Evolutionary conservation across 2,113 vertebrate species (phyloP), one percentile per base, ranked within the genome.

Genomic region (Mesembrinibis cayennensis): DNA sequence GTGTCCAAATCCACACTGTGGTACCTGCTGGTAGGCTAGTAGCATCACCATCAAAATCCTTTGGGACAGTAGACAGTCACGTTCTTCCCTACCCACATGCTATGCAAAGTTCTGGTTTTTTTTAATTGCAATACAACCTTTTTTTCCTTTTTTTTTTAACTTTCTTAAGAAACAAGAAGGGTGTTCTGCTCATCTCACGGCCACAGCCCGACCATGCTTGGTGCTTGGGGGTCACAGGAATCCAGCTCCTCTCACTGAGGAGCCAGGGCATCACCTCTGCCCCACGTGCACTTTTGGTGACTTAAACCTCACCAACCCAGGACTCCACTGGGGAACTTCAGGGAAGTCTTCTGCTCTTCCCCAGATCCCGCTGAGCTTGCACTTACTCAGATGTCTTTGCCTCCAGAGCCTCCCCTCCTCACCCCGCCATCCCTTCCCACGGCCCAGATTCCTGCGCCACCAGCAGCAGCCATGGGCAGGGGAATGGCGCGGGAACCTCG

Each of bases 201-300:
- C 23, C 50, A 61, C 21, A 83, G 36, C 17, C 27, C 2, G 2
- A 21, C 4, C 0, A 3, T 7, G 3, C 1, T 1, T 12, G 10
- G 34, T 4, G 2, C 56, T 16, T 53, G 34, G 30, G 42, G n/a
- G 8, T 36, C 52, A 82, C 20, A 78, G 29, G 36, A 67, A 49
- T 2, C n/a, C n/a, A n/a, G n/a, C n/a, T n/a, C n/a, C 30, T 76
- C 34, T 47, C 2, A 1, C 25, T 0, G 0, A 73, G n/a, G 26
- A 78, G 16, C 42, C 5, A 2, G 32, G 44, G 44, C 1, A 1
- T 18, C 22, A 26, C 34, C n/a, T 66, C 42, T 3, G 2, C 38
- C 26, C 4, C 27, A 38, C 0, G 0, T 0, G 1, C 8, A 16
- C 23, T 81, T 85, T 3, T 3, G 22, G 73, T 44, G 44, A 55